These are phyloP conservation scores for Sphinx pinastri DNA, from an alignment of 2,888 invertebrate species.

Conservation along the genomic window DNA sequence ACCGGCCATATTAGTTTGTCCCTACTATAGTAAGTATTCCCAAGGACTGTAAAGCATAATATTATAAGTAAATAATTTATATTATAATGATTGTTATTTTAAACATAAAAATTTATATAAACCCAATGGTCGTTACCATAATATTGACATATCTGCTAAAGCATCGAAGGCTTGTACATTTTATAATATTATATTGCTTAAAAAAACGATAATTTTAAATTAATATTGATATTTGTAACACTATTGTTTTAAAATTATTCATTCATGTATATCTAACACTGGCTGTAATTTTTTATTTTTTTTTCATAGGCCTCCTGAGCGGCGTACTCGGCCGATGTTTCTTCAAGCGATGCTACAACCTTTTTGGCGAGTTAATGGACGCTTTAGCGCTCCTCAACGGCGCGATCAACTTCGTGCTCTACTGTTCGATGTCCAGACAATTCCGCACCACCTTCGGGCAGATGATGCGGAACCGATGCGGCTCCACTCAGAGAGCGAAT, in stretches of 20 bases:
- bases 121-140: not conserved
- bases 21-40: too few relatives aligned
- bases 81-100: too few relatives aligned
- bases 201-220: not conserved
- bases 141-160: not conserved
- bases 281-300: not conserved
- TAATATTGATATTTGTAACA: not conserved
- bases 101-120: too few relatives aligned
- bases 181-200: too few relatives aligned
- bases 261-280: too few relatives aligned
- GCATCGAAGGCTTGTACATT: too few relatives aligned
- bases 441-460: slow-evolving; percentile 92
- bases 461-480: slow-evolving; percentile 86
- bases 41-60: not conserved
- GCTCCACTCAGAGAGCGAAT: slow-evolving; percentile 71
- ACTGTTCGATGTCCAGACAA: slow-evolving; percentile 97
- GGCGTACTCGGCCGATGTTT: slow-evolving; percentile 88
- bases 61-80: not conserved
- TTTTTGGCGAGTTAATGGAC: slow-evolving; percentile 94
- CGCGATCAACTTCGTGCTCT: slow-evolving; percentile 96
- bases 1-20: too few relatives aligned
- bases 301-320: slow-evolving; percentile 82
- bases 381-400: slow-evolving; percentile 95
- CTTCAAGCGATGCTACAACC: slow-evolving; percentile 91
- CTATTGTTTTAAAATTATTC: too few relatives aligned